phyloP scores from a whole-genome alignment of 92 coral and sea anemone species.

The Epizoanthus illoricatus region DNA sequence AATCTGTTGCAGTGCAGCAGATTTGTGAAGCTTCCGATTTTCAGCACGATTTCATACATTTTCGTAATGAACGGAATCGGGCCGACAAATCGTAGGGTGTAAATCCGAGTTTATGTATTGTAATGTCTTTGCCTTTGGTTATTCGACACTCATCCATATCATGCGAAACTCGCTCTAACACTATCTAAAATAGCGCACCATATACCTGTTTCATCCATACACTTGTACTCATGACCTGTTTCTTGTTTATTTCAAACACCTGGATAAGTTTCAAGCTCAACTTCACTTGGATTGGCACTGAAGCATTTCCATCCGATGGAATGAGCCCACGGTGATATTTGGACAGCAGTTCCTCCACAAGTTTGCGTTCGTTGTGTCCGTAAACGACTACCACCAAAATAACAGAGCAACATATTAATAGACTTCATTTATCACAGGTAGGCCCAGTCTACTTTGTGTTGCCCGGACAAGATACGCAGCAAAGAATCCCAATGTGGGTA shows the following conservation, averaged over 20 bases:
- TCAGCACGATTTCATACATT: no score
- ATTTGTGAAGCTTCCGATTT: no score
- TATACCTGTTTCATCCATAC: conserved; percentile 89
- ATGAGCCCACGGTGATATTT: conserved; percentile 37
- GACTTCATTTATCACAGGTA: neutral
- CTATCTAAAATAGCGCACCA: neutral
- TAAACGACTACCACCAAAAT: neutral
- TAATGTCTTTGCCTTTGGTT: neutral
- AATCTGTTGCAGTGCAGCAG: no score
- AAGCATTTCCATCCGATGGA: conserved; percentile 36
- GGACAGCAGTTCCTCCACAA: conserved; percentile 55
- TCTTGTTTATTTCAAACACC: conserved; percentile 71
- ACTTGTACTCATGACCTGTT: conserved; percentile 74
- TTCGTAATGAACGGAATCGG: no score
- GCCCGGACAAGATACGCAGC: no score
- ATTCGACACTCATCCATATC: neutral
- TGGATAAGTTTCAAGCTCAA: conserved; percentile 72
- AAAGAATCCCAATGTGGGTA: no score
- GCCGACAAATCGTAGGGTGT: no score
- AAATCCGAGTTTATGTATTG: no score
- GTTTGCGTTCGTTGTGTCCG: conserved; percentile 42
- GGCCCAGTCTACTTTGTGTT: neutral
- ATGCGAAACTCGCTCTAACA: no score
- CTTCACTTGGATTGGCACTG: conserved; percentile 55
- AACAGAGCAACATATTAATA: neutral